Conservation (phyloP, 2,797 vertebrate genomes). For the Sebastiscus tertius region DNA sequence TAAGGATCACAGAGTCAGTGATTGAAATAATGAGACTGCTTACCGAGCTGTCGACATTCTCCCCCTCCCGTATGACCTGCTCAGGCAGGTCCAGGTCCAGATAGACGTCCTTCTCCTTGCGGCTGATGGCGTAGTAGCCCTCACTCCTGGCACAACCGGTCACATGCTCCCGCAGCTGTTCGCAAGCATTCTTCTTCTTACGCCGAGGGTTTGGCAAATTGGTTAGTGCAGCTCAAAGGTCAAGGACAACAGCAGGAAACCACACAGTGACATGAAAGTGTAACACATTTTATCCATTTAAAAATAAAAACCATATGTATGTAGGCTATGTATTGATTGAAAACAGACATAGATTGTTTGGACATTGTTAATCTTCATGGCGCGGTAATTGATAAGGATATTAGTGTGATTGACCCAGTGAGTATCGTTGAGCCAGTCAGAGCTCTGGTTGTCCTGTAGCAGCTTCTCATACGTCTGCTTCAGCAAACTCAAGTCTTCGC, state of each 20-base stretch:
- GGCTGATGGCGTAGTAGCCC: conserved; percentile 94
- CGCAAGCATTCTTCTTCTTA: conserved; percentile 84
- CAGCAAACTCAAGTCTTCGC: conserved; percentile 88
- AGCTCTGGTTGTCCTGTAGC: conserved; percentile 88
- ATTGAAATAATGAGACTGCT: background rate
- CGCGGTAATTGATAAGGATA: conserved; percentile 84
- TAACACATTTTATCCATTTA: background rate
- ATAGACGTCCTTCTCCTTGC: conserved; percentile 95
- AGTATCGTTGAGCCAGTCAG: conserved; percentile 96
- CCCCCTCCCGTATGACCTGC: conserved; percentile 84
- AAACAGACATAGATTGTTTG: background rate
- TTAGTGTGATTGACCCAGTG: conserved; percentile 94
- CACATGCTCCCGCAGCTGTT: conserved; percentile 88
- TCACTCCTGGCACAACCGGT: conserved; percentile 92
- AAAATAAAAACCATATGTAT: background rate
- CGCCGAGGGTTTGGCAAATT: conserved; percentile 91
- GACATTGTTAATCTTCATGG: background rate
- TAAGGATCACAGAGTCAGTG: background rate
- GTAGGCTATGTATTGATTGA: background rate
- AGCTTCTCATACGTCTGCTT: conserved; percentile 89
- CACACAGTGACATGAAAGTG: background rate
- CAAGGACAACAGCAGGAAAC: conserved; percentile 75
- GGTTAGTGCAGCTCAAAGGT: conserved; percentile 86
- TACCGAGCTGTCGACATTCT: conserved; percentile 86
- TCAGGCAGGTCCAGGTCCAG: conserved; percentile 89